phyloP scores from a whole-genome alignment of 2,797 vertebrate species.

The Enoplosus armatus region DNA sequence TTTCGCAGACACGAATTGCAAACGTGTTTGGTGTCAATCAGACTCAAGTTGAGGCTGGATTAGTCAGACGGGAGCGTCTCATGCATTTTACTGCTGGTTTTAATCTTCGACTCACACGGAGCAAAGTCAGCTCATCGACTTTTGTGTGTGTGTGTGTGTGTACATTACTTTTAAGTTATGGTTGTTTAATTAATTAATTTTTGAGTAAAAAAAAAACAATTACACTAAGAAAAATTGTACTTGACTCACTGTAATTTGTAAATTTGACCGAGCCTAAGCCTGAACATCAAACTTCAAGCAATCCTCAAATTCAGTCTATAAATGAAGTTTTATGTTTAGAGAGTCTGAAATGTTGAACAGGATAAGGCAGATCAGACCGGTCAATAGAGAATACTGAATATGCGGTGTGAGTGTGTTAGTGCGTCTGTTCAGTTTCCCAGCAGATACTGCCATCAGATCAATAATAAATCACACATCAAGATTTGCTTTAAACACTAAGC shows the following conservation, averaged over 20 bases:
- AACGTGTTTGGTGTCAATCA: slow-evolving; percentile 56
- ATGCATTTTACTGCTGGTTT: slow-evolving; percentile 53
- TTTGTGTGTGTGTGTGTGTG: not conserved
- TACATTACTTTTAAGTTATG: not conserved
- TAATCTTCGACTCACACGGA: slow-evolving; percentile 45
- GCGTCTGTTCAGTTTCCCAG: slow-evolving; percentile 30
- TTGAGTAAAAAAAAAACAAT: too few relatives aligned
- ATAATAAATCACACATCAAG: slow-evolving; percentile 66
- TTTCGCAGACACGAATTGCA: slow-evolving; percentile 28
- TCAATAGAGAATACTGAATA: slow-evolving; percentile 5
- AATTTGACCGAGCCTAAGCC: not conserved
- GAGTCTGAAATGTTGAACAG: not conserved
- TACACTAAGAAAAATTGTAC: too few relatives aligned
- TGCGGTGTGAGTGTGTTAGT: not conserved
- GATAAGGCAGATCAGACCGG: not conserved
- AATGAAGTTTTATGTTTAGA: not conserved
- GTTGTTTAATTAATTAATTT: too few relatives aligned
- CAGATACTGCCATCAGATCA: slow-evolving; percentile 46
- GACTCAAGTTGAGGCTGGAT: slow-evolving; percentile 59
- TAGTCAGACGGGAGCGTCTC: slow-evolving; percentile 42
- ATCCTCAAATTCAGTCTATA: not conserved
- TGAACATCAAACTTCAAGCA: not conserved
- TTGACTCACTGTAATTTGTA: not conserved
- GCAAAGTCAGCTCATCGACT: slow-evolving; percentile 28
- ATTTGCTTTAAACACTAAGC: slow-evolving; percentile 42